These are phyloP conservation scores for Osedax frankpressi DNA, from an alignment of 2,888 invertebrate species.

Conservation along the genomic window DNA sequence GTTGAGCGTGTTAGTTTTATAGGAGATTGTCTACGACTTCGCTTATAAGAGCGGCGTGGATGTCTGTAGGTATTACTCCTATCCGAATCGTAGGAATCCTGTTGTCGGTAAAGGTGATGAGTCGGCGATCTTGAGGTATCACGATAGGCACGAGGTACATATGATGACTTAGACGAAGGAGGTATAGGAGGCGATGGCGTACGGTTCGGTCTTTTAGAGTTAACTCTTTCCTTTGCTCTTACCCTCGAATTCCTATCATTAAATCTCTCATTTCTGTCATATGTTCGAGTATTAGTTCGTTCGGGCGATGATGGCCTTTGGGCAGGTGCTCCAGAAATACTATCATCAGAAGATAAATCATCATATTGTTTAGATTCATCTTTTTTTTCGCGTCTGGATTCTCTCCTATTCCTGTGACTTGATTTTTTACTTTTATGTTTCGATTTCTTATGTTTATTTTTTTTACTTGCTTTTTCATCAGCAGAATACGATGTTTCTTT, in stretches of 20 bases:
- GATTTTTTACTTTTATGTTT: constrained; percentile 21
- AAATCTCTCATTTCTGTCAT: background rate
- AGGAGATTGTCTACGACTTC: background rate
- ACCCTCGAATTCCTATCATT: background rate
- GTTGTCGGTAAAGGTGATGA: background rate
- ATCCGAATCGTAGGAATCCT: background rate
- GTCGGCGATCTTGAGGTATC: background rate
- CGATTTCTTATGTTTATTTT: constrained; percentile 11
- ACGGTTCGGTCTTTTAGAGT: background rate
- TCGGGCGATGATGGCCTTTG: too few species aligned
- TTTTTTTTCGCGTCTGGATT: background rate
- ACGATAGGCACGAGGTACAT: background rate
- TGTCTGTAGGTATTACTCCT: background rate
- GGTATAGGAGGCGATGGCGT: background rate
- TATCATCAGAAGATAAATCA: constrained; percentile 23
- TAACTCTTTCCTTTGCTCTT: background rate
- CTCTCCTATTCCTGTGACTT: background rate
- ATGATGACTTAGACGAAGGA: background rate
- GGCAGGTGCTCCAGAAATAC: background rate
- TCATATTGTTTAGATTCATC: constrained; percentile 17
- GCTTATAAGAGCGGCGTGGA: background rate
- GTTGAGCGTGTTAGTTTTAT: constrained; percentile 26
- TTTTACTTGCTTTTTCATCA: background rate
- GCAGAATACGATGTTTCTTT: background rate
- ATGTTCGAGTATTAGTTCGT: background rate